These are phyloP conservation scores for Anoura caudifer DNA, from an alignment of 2,113 vertebrate genomes.

Conservation along the genomic window DNA sequence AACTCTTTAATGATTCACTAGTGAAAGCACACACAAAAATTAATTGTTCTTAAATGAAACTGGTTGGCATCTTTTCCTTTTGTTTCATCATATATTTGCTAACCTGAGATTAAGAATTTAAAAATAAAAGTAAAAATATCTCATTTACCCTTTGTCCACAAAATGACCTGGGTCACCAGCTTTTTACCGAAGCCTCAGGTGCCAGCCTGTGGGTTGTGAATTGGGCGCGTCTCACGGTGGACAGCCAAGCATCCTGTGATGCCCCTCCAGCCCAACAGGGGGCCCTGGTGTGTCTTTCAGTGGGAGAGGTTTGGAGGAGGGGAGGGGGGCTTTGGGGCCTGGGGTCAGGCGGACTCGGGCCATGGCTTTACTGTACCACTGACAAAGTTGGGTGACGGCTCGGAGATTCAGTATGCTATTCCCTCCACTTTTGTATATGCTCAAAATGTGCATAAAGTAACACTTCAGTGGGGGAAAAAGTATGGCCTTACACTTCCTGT, in stretches of 20 bases:
- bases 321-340: fast-evolving
- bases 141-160: neutral
- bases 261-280: neutral
- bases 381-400: neutral
- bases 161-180: neutral
- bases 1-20: neutral
- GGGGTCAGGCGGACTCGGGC: fast-evolving
- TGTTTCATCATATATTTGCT: neutral
- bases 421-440: neutral
- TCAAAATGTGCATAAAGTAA: neutral
- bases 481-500: neutral
- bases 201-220: neutral
- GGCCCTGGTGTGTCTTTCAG: neutral
- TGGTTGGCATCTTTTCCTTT: neutral
- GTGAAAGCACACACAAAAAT: neutral
- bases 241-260: neutral
- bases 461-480: neutral
- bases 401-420: fast-evolving
- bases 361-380: neutral
- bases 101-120: neutral
- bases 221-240: neutral
- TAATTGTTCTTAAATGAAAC: slow-evolving; percentile 3
- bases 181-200: neutral
- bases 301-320: neutral
- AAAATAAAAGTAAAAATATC: neutral